Evolutionary conservation across 2,888 invertebrate genomes (phyloP).

Genomic region (Tenodera sinensis): DNA sequence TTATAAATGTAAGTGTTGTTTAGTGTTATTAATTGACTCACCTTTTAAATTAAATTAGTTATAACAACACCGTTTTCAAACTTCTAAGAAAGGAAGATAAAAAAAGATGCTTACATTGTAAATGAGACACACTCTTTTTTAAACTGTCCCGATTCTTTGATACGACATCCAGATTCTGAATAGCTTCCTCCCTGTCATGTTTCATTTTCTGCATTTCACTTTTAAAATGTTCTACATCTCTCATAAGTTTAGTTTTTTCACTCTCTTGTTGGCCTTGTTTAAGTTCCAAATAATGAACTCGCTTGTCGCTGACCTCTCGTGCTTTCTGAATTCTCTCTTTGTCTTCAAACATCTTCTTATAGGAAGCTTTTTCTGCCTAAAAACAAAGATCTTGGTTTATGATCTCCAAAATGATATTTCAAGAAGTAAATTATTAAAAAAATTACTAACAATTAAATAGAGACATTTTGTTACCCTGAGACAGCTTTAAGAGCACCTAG

Average conservation of each 20-base stretch:
- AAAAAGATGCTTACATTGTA: neutral
- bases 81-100: too few species aligned
- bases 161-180: slow-evolving; percentile 57
- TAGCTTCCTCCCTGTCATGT: slow-evolving; percentile 64
- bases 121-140: neutral
- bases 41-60: too few species aligned
- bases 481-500: neutral
- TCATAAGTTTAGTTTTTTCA: slow-evolving; percentile 60
- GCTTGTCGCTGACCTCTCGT: neutral
- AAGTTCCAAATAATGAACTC: neutral
- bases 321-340: neutral
- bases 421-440: neutral
- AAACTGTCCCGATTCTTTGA: slow-evolving; percentile 41
- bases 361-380: neutral
- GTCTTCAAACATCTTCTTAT: neutral
- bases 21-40: too few species aligned
- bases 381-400: neutral
- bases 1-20: too few species aligned
- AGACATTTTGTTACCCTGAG: neutral
- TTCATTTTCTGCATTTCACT: slow-evolving; percentile 48
- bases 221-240: slow-evolving; percentile 53
- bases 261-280: slow-evolving; percentile 45
- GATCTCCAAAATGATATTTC: neutral
- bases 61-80: too few species aligned
- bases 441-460: neutral